Conservation (phyloP, 2,797 vertebrate species). For the Enteromius mattozi region DNA sequence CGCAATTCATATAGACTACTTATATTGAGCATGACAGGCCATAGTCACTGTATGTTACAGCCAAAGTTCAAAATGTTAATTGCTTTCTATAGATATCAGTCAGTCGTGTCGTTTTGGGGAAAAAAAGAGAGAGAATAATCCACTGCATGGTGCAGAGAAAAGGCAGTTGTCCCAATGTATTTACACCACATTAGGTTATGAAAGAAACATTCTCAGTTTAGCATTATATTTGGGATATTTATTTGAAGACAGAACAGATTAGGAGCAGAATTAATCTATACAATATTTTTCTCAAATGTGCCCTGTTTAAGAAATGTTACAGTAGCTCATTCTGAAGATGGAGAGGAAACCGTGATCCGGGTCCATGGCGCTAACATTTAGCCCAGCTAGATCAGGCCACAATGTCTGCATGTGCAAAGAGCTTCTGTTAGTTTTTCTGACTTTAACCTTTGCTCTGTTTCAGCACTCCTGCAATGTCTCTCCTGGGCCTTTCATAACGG, state of each 20-base stretch:
- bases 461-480: slow-evolving; percentile 38
- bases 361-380: slow-evolving; percentile 67
- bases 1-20: too few species aligned
- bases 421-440: slow-evolving; percentile 66
- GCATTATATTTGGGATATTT: neutral
- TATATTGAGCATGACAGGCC: neutral
- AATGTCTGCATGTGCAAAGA: slow-evolving; percentile 72
- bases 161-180: too few species aligned
- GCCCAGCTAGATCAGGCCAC: slow-evolving; percentile 36
- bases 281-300: neutral
- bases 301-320: neutral
- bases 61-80: neutral
- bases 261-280: neutral
- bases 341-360: slow-evolving; percentile 43
- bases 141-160: neutral
- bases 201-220: neutral
- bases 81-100: neutral
- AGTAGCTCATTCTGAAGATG: neutral
- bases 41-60: neutral
- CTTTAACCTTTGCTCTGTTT: slow-evolving; percentile 66
- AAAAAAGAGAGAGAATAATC: neutral
- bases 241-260: neutral
- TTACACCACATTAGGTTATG: neutral
- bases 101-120: neutral
- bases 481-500: neutral